Evolutionary conservation across 1,140 invertebrate genomes (phyloP), one percentile per base, ranked within the genome.

Genomic region (Ridgeia piscesae): DNA sequence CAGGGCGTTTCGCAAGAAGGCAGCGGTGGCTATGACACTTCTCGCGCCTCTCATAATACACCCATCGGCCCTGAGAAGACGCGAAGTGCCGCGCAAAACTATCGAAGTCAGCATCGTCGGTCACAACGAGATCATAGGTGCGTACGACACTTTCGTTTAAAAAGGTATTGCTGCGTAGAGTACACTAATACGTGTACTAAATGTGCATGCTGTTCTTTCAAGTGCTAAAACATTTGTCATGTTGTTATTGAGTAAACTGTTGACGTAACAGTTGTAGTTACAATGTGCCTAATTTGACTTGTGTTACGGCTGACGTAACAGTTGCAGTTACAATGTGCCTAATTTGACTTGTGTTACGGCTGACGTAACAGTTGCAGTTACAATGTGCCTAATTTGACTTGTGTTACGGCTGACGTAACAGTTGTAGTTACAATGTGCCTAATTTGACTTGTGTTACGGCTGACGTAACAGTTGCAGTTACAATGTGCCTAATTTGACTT

Each of bases 71-170:
- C 35, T 33, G 35, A 42, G 58, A 58, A 77, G 33, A 92, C 48
- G 91, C 89, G 58, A 92, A 31, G 33, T 88, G 58, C n/a, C 48
- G 33, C n/a, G 35, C 34, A 92, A 92, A 34, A 88, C 91, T 33
- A 88, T 88, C 21, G 91, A 92, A 92, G 91, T 91, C 91, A 91
- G 58, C 88, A 88, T 92, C 35, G 91, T 92, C 21, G 91, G 48
- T 0, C 34, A 35, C 48, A 92, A 92, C 34, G 91, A 92, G 89
- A 88, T 58, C 35, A 58, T 92, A 42, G 91, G 35, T 91, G 33
- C 33, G 89, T n/a, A 21, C 21, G 17, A 42, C 21, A 35, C 35
- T n/a, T 35, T 27, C 17, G 35, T 33, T 34, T 35, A 42, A n/a
- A 90, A n/a, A n/a, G 33, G 17, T 17, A 90, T 77, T 77, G 58